phyloP scores from a whole-genome alignment of 2,113 vertebrate species.

The Camelus dromedarius region DNA sequence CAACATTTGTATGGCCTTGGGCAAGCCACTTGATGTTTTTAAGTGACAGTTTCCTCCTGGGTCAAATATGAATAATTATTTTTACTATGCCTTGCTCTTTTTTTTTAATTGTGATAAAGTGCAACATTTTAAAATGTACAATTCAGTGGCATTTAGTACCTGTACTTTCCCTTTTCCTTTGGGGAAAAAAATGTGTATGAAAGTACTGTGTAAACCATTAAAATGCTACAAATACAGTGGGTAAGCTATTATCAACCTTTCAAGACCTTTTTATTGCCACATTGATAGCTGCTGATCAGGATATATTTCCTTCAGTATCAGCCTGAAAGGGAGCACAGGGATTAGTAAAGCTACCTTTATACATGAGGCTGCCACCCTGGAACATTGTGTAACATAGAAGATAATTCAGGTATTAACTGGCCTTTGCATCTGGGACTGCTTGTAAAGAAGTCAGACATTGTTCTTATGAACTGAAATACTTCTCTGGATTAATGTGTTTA shows the following conservation, averaged over 20 bases:
- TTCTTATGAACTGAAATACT: conserved; percentile 57
- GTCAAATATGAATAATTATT: background rate
- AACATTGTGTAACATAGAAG: background rate
- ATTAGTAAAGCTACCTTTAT: conserved; percentile 21
- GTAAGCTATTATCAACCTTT: background rate
- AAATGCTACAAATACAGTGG: background rate
- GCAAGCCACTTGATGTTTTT: conserved; percentile 15
- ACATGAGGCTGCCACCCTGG: background rate
- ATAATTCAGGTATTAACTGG: conserved; percentile 40
- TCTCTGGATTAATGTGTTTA: conserved; percentile 65
- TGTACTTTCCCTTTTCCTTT: conserved; percentile 53
- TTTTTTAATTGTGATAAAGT: background rate
- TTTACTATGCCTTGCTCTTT: background rate
- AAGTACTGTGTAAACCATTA: background rate
- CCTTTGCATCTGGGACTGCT: conserved; percentile 60
- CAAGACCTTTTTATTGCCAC: background rate
- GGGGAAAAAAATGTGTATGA: conserved; percentile 4
- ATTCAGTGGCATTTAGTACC: background rate
- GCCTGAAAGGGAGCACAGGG: conserved; percentile 35
- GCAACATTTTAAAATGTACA: background rate
- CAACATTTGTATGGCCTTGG: background rate
- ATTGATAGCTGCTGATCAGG: conserved; percentile 22
- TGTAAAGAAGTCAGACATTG: conserved; percentile 21
- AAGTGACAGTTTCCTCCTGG: background rate
- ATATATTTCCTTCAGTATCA: conserved; percentile 28